Evolutionary conservation across 2,888 invertebrate species (phyloP).

Genomic region (Drosophila emarginata): DNA sequence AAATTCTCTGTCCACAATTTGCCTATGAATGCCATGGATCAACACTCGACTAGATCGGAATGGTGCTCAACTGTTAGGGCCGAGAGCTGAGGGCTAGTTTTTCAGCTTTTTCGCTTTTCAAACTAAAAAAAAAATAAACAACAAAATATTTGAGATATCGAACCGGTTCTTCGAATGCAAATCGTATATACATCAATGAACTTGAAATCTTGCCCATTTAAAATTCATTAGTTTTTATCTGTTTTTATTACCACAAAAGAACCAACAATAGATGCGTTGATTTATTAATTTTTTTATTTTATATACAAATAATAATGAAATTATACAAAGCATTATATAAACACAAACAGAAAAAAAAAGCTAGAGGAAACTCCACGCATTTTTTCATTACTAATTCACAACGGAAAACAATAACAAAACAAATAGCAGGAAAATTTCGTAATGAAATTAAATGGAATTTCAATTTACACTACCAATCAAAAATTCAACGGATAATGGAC

Average conservation of each 20-base stretch:
- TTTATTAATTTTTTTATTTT: slow-evolving; percentile 65
- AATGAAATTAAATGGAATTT: slow-evolving; percentile 25
- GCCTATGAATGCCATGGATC: slow-evolving; percentile 52
- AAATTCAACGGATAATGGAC: slow-evolving; percentile 28
- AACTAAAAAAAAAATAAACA: background rate
- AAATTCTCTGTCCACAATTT: slow-evolving; percentile 58
- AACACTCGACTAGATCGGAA: slow-evolving; percentile 28
- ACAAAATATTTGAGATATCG: slow-evolving; percentile 16
- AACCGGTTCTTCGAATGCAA: slow-evolving; percentile 39
- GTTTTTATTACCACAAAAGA: slow-evolving; percentile 50
- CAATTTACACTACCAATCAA: slow-evolving; percentile 41
- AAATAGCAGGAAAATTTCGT: background rate
- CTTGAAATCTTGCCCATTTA: slow-evolving; percentile 69
- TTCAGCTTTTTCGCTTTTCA: slow-evolving; percentile 10
- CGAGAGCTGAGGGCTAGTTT: slow-evolving; percentile 33
- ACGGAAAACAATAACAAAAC: background rate
- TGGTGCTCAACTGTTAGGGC: slow-evolving; percentile 16
- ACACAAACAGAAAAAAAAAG: slow-evolving; percentile 20
- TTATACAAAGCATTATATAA: slow-evolving; percentile 21
- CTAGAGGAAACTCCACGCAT: background rate
- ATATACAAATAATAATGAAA: slow-evolving; percentile 41
- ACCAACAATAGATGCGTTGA: slow-evolving; percentile 61
- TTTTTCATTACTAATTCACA: slow-evolving; percentile 1
- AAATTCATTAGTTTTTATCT: slow-evolving; percentile 75
- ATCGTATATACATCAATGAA: slow-evolving; percentile 48